Conservation (phyloP, 2,113 vertebrate genomes). For the Anoura caudifer region DNA sequence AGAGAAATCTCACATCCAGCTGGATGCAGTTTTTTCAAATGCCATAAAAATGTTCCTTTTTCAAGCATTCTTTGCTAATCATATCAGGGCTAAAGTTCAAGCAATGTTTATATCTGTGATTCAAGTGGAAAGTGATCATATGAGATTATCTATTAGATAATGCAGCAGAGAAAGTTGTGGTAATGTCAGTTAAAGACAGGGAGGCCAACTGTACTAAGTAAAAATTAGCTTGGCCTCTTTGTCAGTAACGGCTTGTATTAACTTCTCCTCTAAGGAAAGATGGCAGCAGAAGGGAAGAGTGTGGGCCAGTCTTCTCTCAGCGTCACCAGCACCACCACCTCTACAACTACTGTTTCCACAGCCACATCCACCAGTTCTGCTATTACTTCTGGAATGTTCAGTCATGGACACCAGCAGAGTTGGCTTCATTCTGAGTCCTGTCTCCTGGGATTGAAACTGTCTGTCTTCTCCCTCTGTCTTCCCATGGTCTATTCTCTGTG, state of each 20-base stretch:
- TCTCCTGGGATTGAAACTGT: background rate
- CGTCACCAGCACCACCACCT: background rate
- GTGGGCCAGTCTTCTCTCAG: too few relatives aligned
- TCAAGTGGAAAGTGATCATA: background rate
- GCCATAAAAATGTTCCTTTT: background rate
- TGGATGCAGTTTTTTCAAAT: background rate
- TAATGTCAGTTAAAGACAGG: background rate
- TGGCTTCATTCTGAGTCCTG: background rate
- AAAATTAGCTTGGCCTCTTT: background rate
- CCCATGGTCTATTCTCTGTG: background rate
- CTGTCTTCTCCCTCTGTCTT: background rate
- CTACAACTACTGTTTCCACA: background rate
- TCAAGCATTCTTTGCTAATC: background rate
- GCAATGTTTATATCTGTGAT: background rate
- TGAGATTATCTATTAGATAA: background rate
- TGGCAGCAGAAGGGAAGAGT: background rate
- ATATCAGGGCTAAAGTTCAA: background rate
- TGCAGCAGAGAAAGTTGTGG: background rate
- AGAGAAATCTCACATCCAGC: background rate
- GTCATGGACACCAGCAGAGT: background rate
- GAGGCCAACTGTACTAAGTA: background rate
- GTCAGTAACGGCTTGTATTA: background rate
- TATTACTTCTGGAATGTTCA: background rate
- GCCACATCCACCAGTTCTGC: background rate
- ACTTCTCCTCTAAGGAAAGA: background rate